Evolutionary conservation across 1,140 invertebrate genomes (phyloP), one percentile per base, ranked within the genome.

Genomic region (Tetranychus urticae): DNA sequence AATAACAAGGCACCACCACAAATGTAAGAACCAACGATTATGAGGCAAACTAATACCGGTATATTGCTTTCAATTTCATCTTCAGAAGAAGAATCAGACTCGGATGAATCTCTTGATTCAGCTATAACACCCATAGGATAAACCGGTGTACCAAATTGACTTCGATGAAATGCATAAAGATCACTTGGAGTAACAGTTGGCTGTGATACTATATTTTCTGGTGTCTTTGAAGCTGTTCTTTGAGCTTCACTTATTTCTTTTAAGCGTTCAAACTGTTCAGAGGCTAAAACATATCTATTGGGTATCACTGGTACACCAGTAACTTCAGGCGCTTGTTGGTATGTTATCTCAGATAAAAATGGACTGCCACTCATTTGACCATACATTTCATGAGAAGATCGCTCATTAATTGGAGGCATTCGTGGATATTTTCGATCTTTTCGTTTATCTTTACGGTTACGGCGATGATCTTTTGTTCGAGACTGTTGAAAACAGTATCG

Each of bases 41-140:
- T 82, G 46, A 91, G 82, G 69, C 86, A 89, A 36, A 92, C 73
- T 84, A 86, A 89, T 66, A 93, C 91, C 0, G 88, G 88, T 10
- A 71, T 69, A 36, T 57, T 62, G 4, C 66, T 61, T 12, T 66
- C 64, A 33, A 56, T 45, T 33, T 64, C 62, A 37, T 62, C 60
- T n/a, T 50, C 56, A n/a, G 34, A 14, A 4, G 56, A 59, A 39
- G 55, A 36, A 12, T 36, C 35, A 13, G 10, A 2, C 14, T 56
- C 42, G 2, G 52, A 60, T 14, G 46, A 36, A 31, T 48, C n/a
- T 2, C n/a, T 34, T 59, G 37, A 10, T 33, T n/a, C 7, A 0
- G 48, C 31, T 42, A 45, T 7, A 42, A 12, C 14, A 31, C 5
- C 8, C 23, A 59, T 13, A 2, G 58, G 37, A 31, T 46, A 59